A percentile compares a stretch with the other conserved stretches of the same genome.
phyloP scores from a whole-genome alignment of 2,797 vertebrate genomes.

The Enteromius thamalakanensis region DNA sequence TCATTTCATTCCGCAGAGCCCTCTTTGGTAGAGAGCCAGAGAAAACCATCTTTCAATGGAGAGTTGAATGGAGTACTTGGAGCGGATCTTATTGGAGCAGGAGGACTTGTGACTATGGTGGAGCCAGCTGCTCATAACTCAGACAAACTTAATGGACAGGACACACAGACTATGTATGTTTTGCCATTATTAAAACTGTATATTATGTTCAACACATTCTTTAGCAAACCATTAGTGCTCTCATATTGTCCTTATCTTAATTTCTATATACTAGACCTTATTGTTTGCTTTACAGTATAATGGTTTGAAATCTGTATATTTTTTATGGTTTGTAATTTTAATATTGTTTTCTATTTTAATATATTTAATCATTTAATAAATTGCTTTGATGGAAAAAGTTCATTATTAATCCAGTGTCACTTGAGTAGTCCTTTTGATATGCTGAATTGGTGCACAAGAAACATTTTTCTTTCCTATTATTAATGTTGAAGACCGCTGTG shows the following conservation, averaged over 20 bases:
- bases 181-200: neutral
- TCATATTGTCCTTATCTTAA: neutral
- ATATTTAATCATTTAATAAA: neutral
- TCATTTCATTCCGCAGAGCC: conserved; percentile 67
- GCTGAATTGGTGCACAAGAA: neutral
- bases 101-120: conserved; percentile 76
- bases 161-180: conserved; percentile 92
- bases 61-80: conserved; percentile 95
- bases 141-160: conserved; percentile 80
- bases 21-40: conserved; percentile 78
- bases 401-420: neutral
- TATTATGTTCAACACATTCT: neutral
- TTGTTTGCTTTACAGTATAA: neutral
- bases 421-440: neutral
- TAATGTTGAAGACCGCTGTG: neutral
- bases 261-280: neutral
- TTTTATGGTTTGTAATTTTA: neutral
- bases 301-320: neutral
- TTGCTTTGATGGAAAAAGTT: neutral
- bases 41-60: conserved; percentile 87
- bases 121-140: conserved; percentile 79
- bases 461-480: neutral
- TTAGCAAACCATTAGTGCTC: neutral
- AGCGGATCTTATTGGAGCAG: conserved; percentile 78
- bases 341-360: neutral